A percentile compares a stretch with the other conserved stretches of the same genome.
phyloP scores from a whole-genome alignment of 2,113 vertebrate species.

The Saccopteryx leptura region DNA sequence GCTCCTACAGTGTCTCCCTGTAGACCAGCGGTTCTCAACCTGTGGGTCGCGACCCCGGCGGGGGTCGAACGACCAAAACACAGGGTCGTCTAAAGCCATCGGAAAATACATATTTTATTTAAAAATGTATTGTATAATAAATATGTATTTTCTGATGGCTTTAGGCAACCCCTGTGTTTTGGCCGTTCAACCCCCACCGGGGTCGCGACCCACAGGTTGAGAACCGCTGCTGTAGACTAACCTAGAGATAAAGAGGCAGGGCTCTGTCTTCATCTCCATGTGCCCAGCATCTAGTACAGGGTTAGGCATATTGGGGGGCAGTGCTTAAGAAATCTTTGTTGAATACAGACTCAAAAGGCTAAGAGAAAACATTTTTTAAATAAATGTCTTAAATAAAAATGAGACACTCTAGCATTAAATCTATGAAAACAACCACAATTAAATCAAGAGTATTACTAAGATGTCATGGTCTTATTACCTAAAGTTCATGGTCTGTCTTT shows the following conservation, averaged over 20 bases:
- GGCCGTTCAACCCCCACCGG: too few relatives aligned
- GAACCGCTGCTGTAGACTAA: neutral
- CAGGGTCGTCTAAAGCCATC: too few relatives aligned
- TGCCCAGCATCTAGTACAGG: neutral
- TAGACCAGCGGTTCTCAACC: too few relatives aligned
- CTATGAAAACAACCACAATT: neutral
- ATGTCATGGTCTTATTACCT: neutral
- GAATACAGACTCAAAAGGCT: neutral
- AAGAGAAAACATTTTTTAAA: neutral
- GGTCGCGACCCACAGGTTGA: too few relatives aligned
- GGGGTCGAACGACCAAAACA: too few relatives aligned
- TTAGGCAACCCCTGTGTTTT: too few relatives aligned
- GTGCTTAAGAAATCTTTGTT: neutral
- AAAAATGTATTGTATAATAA: too few relatives aligned
- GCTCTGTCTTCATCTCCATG: neutral
- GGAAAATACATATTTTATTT: too few relatives aligned
- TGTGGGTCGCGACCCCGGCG: too few relatives aligned
- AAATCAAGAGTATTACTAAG: conserved; percentile 6
- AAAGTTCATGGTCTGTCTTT: neutral
- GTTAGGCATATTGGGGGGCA: neutral
- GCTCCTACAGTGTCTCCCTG: neutral
- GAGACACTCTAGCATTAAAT: neutral
- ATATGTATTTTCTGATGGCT: too few relatives aligned
- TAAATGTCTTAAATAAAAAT: conserved; percentile 5
- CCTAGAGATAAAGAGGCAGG: neutral